These are phyloP conservation scores for Lysandra coridon DNA, from an alignment of 2,888 invertebrate genomes.

Conservation along the genomic window DNA sequence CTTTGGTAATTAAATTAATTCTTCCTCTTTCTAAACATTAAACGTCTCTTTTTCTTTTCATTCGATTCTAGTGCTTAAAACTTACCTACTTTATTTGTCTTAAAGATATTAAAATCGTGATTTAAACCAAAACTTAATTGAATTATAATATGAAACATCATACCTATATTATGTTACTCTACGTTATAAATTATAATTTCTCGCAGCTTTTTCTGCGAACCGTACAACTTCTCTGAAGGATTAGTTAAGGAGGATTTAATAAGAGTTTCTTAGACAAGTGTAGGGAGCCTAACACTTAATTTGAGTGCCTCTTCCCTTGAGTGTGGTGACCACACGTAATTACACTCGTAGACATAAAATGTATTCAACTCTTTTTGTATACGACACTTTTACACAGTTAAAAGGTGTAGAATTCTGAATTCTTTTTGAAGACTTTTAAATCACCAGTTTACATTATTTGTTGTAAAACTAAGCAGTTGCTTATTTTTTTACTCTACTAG, in stretches of 20 bases:
- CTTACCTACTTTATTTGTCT: no score
- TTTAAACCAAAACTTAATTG: no score
- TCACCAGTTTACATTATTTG: not conserved
- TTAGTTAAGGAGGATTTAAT: slow-evolving; percentile 78
- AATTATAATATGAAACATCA: no score
- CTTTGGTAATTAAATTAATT: no score
- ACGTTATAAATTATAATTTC: not conserved
- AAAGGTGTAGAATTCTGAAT: no score
- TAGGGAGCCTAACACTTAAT: slow-evolving; percentile 62
- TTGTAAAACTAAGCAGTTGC: no score
- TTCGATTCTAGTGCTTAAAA: no score
- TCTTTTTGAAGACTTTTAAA: not conserved
- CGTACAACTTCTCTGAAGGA: slow-evolving; percentile 60
- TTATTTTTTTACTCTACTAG: no score
- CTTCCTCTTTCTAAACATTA: no score
- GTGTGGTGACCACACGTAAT: slow-evolving; percentile 35
- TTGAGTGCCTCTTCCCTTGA: slow-evolving; percentile 51
- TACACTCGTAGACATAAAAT: slow-evolving; percentile 29
- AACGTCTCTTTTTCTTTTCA: no score
- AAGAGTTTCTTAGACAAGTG: slow-evolving; percentile 76
- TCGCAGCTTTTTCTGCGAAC: slow-evolving; percentile 47
- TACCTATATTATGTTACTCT: not conserved
- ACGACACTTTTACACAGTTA: no score
- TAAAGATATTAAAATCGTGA: no score
- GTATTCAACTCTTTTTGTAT: not conserved